Base-by-base conservation (phyloP, 1,140 invertebrate genomes). In the Lanistes nyassanus region DNA sequence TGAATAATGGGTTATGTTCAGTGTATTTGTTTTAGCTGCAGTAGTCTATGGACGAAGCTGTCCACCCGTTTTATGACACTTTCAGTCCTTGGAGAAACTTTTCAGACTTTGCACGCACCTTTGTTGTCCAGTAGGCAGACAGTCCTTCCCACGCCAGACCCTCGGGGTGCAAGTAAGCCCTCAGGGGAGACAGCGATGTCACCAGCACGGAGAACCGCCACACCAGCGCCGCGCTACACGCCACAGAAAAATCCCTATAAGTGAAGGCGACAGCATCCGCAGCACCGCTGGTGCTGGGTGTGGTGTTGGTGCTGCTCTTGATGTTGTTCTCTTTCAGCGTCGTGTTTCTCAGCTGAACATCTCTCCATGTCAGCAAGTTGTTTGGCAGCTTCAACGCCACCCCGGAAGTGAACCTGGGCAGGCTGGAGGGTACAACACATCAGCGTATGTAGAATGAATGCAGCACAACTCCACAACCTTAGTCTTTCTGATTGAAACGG, bases 141-240 rank as follows among this genome's bases (percentile, higher is more conserved):
- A 78, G 21, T 21, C 74, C 71, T 11, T 68, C 66, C 79, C 79
- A 80, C 5, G 66, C 75, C 34, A 78, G 37, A 5, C 70, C 79
- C 21, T 76, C 74, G 0, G 76, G 77, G 47, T 83, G 80, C 7
- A 81, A 26, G 58, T 81, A 83, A 11, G 81, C 56, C 39, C 81
- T 55, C 3, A 79, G 62, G 19, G 79, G 78, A 2, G 55, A 71
- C 23, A 81, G 60, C 6, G 81, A 83, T 31, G 75, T 80, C 37
- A 81, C 73, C 19, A 81, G 60, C 29, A 77, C 70, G 21, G 78
- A 58, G 36, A 79, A 70, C 58, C 76, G 70, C 74, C 74, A 77
- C 26, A 73, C 58, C 26, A 80, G 56, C 56, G 79, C 70, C 39
- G 55, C 42, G 2, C 21, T 39, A 23, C 65, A 56, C n/a, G 60